Percentiles rank a stretch among this genome's conserved stretches.
Conservation (phyloP, 23 tunicate genomes). For the Styela clava region DNA sequence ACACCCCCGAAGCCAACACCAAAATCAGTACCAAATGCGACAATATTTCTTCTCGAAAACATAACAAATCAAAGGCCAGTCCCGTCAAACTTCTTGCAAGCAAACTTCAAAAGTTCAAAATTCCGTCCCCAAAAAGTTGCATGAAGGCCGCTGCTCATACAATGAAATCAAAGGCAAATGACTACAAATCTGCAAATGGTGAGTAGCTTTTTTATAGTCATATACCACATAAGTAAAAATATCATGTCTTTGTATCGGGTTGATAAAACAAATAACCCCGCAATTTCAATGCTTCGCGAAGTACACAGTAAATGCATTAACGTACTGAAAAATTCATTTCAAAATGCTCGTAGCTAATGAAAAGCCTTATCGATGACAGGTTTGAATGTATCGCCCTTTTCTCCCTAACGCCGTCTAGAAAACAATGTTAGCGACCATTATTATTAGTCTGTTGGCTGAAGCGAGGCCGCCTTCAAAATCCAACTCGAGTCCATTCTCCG, state of each 20-base stretch:
- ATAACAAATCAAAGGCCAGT: conserved; percentile 12
- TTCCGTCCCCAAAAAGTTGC: conserved; percentile 61
- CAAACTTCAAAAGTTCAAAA: conserved; percentile 38
- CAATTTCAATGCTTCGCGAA: too few relatives aligned
- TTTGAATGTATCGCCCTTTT: not conserved
- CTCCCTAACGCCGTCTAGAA: too few relatives aligned
- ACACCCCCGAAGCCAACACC: not conserved
- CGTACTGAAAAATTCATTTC: not conserved
- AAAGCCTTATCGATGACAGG: not conserved
- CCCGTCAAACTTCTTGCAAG: conserved; percentile 53
- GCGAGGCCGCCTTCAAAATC: too few relatives aligned
- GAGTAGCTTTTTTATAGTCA: too few relatives aligned
- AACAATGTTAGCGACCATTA: not conserved
- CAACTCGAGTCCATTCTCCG: too few relatives aligned
- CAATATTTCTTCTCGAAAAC: not conserved
- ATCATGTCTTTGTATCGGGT: too few relatives aligned
- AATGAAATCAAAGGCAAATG: not conserved
- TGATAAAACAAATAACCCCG: too few relatives aligned
- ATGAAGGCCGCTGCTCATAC: conserved; percentile 51
- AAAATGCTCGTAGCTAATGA: not conserved
- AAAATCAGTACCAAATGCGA: not conserved
- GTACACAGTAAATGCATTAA: not conserved
- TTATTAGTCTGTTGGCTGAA: too few relatives aligned
- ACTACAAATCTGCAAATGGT: not conserved
- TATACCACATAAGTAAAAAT: too few relatives aligned